These are phyloP conservation scores for Lynx canadensis DNA, from an alignment of 2,113 vertebrate genomes.

Conservation along the genomic window DNA sequence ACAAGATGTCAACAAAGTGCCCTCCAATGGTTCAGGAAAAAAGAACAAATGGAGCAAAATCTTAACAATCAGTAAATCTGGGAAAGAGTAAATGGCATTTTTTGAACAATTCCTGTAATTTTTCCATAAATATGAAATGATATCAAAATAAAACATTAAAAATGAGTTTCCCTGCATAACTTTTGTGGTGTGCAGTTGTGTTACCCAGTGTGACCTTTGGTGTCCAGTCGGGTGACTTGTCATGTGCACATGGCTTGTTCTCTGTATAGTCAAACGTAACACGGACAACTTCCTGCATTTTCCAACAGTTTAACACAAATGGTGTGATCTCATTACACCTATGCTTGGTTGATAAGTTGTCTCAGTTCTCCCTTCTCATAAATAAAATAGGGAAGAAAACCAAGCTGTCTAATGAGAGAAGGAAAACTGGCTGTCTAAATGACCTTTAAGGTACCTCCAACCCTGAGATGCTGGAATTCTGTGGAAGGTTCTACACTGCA, in stretches of 20 bases:
- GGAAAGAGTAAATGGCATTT: not conserved
- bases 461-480: not conserved
- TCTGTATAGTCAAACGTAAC: not conserved
- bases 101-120: not conserved
- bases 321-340: not conserved
- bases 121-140: not conserved
- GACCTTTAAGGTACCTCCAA: not conserved
- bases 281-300: not conserved
- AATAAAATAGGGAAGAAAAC: not conserved
- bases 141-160: not conserved
- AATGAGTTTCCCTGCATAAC: not conserved
- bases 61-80: not conserved
- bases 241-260: not conserved
- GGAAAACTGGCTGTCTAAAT: not conserved
- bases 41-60: not conserved
- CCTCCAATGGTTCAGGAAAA: not conserved
- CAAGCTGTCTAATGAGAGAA: not conserved
- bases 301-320: not conserved
- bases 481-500: not conserved
- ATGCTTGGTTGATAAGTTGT: not conserved
- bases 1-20: not conserved
- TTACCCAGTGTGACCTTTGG: not conserved
- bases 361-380: constrained; percentile 1
- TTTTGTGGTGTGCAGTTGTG: not conserved
- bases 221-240: not conserved